Conservation (phyloP, 2,797 vertebrate genomes). For the Phoxinus dragarum region DNA sequence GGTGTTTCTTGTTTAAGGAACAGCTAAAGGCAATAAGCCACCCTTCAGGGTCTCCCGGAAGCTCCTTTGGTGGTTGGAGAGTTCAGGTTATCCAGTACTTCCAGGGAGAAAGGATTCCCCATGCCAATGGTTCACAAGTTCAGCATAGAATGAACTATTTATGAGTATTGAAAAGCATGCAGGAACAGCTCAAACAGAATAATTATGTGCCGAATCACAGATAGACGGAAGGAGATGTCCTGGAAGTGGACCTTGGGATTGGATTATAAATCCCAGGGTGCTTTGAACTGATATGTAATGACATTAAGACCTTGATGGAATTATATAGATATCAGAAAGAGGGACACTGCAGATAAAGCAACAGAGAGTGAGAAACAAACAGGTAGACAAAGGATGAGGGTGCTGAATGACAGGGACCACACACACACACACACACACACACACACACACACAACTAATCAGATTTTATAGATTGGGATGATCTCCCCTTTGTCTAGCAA, state of each 20-base stretch:
- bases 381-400: constrained; percentile 36
- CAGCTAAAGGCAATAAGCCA: constrained; percentile 56
- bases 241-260: constrained; percentile 46
- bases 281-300: constrained; percentile 67
- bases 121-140: constrained; percentile 72
- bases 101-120: constrained; percentile 26
- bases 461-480: constrained; percentile 77
- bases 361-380: constrained; percentile 35
- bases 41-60: constrained; percentile 51
- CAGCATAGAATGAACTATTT: constrained; percentile 73
- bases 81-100: constrained; percentile 42
- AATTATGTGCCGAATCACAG: background rate
- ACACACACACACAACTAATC: constrained; percentile 69
- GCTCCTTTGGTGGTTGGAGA: constrained; percentile 51
- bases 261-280: constrained; percentile 59
- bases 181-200: constrained; percentile 11
- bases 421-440: constrained; percentile 45
- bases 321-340: constrained; percentile 61
- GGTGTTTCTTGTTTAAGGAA: constrained; percentile 58
- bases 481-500: constrained; percentile 75
- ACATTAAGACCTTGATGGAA: constrained; percentile 68
- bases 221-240: background rate
- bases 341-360: constrained; percentile 29
- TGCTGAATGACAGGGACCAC: constrained; percentile 52
- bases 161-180: constrained; percentile 65